Percentiles rank a stretch among this genome's conserved stretches.
phyloP scores from a whole-genome alignment of 2,888 invertebrate species.

The Eupithecia dodoneata region DNA sequence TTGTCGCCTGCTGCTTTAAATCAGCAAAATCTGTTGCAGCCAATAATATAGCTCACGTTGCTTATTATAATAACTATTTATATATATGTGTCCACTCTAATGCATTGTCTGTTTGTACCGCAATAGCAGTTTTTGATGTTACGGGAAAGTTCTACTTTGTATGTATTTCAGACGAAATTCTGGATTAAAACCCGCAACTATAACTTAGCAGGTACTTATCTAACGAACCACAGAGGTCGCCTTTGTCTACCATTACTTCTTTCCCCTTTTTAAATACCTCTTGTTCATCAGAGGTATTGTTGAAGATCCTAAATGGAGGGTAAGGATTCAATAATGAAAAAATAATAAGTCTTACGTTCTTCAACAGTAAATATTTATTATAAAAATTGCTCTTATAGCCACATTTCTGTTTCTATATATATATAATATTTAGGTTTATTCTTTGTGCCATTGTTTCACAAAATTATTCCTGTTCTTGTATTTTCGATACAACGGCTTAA shows the following conservation, averaged over 20 bases:
- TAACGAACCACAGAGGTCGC: neutral
- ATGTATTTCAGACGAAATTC: neutral
- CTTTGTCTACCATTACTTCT: neutral
- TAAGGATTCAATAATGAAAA: constrained; percentile 21
- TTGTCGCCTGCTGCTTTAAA: neutral
- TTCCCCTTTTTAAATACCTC: neutral
- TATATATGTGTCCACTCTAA: neutral
- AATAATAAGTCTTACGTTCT: constrained; percentile 74
- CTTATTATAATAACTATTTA: neutral
- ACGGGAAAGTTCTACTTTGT: neutral
- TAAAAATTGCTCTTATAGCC: constrained; percentile 85
- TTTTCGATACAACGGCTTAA: constrained; percentile 83
- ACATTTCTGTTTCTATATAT: constrained; percentile 84
- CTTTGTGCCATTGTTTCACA: constrained; percentile 84
- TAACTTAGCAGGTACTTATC: neutral
- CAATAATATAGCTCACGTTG: neutral
- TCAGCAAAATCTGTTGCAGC: neutral
- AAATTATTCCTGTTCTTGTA: constrained; percentile 84
- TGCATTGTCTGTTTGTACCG: neutral
- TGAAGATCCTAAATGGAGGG: neutral
- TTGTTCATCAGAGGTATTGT: neutral
- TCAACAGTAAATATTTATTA: constrained; percentile 85
- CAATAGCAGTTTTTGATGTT: neutral
- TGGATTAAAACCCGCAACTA: neutral
- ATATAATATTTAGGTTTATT: constrained; percentile 83